Evolutionary conservation across 2,888 invertebrate species (phyloP), one percentile per base, ranked within the genome.

Genomic region (Adelognathus sp.): DNA sequence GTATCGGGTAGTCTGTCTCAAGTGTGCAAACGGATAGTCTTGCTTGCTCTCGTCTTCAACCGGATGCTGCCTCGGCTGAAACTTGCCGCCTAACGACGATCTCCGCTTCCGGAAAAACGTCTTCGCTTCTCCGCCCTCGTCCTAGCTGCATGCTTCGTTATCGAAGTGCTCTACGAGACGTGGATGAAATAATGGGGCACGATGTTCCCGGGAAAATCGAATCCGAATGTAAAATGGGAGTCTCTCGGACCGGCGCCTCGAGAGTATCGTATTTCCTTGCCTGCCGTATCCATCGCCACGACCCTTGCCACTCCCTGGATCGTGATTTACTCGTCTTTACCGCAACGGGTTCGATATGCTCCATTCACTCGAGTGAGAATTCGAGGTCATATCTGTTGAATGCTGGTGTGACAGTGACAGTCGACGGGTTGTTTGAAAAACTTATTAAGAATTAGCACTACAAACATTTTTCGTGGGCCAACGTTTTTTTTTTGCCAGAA

Each of bases 101-200:
- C 56, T 61, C 16, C 18, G 54, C 44, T 54, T 41, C 29, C 64
- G 41, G 61, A 75, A 61, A n/a, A 71, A 9, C 75, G 31, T 70
- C 36, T 71, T 61, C 46, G 21, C 56, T 75, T 46, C 72, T 60
- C 31, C 6, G 36, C 18, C 24, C 4, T 18, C 33, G n/a, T 46
- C 27, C 50, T 31, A 27, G n/a, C 16, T 21, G 36, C 36, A 18
- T 6, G 41, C 74, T 71, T 76, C 71, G 76, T 75, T 67, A 76
- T 79, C 54, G 67, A 66, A 18, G 33, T 63, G 39, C 60, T 72
- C 31, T 61, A 21, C 61, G 58, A 67, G 71, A 70, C 77, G 33
- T 75, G 69, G 72, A 39, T 76, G 52, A 70, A 78, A 76, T 82
- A 72, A 78, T 73, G 80, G 74, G 78, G 44, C 44, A 60, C 44